phyloP scores from a whole-genome alignment of 2,888 invertebrate species.

The Dicycla oo region DNA sequence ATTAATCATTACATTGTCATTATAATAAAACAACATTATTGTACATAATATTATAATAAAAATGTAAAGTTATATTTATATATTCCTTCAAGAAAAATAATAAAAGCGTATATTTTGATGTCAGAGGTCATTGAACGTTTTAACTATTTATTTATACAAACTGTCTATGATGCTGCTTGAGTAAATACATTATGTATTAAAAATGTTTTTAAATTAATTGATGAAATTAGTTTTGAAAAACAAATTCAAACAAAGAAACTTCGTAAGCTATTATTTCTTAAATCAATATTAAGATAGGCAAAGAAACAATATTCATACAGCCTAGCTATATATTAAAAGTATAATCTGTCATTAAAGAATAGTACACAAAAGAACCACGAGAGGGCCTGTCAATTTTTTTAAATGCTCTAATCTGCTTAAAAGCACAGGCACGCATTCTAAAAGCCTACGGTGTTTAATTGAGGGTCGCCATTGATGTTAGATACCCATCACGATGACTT shows the following conservation, averaged over 20 bases:
- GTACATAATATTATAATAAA: conserved; percentile 1
- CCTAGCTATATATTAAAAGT: conserved; percentile 45
- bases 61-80: background rate
- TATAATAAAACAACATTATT: background rate
- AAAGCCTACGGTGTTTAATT: conserved; percentile 80
- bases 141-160: conserved; percentile 32
- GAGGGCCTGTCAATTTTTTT: conserved; percentile 78
- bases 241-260: background rate
- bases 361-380: conserved; percentile 68
- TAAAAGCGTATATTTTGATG: conserved; percentile 16
- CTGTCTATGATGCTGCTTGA: background rate
- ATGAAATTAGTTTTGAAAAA: background rate
- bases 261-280: conserved; percentile 23
- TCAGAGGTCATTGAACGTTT: conserved; percentile 44
- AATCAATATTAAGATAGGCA: conserved; percentile 44
- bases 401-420: conserved; percentile 76
- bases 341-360: conserved; percentile 65
- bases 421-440: conserved; percentile 77
- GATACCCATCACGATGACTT: conserved; percentile 84
- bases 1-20: background rate
- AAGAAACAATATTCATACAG: conserved; percentile 44
- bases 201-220: background rate
- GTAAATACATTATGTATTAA: background rate
- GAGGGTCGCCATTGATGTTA: conserved; percentile 74
- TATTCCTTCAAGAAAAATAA: background rate